Conservation (phyloP, 2,888 invertebrate species). For the Meteorus colon region DNA sequence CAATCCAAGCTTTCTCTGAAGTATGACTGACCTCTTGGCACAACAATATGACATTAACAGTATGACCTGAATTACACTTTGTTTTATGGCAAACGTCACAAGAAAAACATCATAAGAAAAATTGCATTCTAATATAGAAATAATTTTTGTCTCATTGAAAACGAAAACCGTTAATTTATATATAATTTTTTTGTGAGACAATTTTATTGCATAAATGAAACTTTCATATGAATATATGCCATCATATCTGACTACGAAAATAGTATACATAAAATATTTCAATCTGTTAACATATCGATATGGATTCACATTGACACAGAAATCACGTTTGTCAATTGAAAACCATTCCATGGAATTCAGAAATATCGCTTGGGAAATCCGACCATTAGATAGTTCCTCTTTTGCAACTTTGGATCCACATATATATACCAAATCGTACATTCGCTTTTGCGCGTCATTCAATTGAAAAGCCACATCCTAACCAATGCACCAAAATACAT, state of each 20-base stretch:
- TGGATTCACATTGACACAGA: neutral
- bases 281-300: neutral
- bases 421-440: slow-evolving; percentile 7
- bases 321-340: slow-evolving; percentile 19
- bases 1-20: neutral
- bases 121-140: neutral
- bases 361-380: slow-evolving; percentile 18
- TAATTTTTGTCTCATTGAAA: neutral
- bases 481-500: neutral
- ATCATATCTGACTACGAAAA: neutral
- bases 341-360: slow-evolving; percentile 11
- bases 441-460: slow-evolving; percentile 1
- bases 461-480: neutral
- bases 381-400: slow-evolving; percentile 9
- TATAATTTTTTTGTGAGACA: no score
- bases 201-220: no score
- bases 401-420: neutral
- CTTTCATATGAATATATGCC: no score
- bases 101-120: neutral
- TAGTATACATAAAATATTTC: neutral
- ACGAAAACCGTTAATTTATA: no score
- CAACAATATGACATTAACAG: neutral
- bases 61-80: neutral
- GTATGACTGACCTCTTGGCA: slow-evolving; percentile 26
- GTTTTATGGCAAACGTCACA: neutral